Percentiles rank a stretch among this genome's conserved stretches.
Evolutionary conservation across 1,140 invertebrate genomes (phyloP).

Genomic region (roundworm (Caenorhabditis elegans)): DNA sequence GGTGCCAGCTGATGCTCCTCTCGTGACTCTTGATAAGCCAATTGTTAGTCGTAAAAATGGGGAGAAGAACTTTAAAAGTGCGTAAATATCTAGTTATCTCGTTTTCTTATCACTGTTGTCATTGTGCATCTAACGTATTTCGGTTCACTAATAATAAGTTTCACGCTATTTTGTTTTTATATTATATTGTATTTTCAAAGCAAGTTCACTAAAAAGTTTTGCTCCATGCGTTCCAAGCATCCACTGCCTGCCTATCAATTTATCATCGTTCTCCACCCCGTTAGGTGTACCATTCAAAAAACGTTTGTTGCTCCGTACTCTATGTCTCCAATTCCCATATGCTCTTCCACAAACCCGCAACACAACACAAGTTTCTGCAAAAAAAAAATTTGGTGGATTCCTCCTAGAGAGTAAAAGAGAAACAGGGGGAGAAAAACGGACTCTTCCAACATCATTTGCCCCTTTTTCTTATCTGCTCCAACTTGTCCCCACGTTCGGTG

Average conservation of each 20-base stretch:
- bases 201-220: too few relatives aligned
- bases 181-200: too few relatives aligned
- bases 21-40: not conserved
- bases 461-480: slow-evolving; percentile 15
- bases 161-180: too few relatives aligned
- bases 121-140: not conserved
- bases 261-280: not conserved
- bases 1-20: not conserved
- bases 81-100: not conserved
- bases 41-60: not conserved
- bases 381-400: slow-evolving; percentile 1
- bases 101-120: not conserved
- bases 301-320: slow-evolving; percentile 11
- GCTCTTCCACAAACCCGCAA: not conserved
- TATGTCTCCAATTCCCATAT: too few relatives aligned
- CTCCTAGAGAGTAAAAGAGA: not conserved
- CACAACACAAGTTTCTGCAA: not conserved
- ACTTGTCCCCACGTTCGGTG: slow-evolving; percentile 12
- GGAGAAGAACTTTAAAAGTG: slow-evolving; percentile 18
- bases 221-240: too few relatives aligned
- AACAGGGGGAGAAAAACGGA: not conserved
- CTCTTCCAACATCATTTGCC: not conserved
- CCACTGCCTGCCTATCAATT: not conserved
- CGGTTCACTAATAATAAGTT: too few relatives aligned
- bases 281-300: slow-evolving; percentile 24